These are phyloP conservation scores for Acropora tenuis DNA, from an alignment of 64 coral and sea anemone species.

Conservation along the genomic window DNA sequence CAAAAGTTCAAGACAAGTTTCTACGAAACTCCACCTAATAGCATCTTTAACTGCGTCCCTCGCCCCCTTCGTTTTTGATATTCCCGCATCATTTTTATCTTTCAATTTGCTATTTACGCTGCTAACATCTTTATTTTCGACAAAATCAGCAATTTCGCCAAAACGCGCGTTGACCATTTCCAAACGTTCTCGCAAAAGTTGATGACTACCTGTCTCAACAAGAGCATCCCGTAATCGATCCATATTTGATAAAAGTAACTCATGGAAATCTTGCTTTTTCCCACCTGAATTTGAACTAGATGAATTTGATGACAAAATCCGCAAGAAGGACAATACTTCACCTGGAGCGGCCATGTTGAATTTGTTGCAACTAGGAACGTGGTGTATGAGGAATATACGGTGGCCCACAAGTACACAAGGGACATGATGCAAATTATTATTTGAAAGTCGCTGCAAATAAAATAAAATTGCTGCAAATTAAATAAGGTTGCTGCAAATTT, in stretches of 20 bases:
- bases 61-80: background rate
- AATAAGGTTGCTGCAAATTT: too few relatives aligned
- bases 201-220: background rate
- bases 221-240: background rate
- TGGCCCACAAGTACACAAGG: too few relatives aligned
- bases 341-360: background rate
- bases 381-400: too few relatives aligned
- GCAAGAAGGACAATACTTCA: slow-evolving; percentile 9
- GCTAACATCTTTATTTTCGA: background rate
- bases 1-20: slow-evolving; percentile 64
- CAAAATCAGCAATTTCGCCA: background rate
- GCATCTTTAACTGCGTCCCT: background rate
- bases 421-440: too few relatives aligned
- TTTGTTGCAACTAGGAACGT: too few relatives aligned
- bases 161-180: background rate
- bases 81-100: background rate
- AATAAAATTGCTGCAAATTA: too few relatives aligned
- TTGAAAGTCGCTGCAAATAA: too few relatives aligned
- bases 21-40: slow-evolving; percentile 67
- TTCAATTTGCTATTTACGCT: background rate
- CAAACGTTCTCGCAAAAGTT: background rate
- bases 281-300: background rate
- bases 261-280: slow-evolving; percentile 16
- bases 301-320: slow-evolving; percentile 8
- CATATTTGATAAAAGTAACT: slow-evolving; percentile 17